phyloP scores from a whole-genome alignment of 1,140 invertebrate species.

The Helicoverpa zea region DNA sequence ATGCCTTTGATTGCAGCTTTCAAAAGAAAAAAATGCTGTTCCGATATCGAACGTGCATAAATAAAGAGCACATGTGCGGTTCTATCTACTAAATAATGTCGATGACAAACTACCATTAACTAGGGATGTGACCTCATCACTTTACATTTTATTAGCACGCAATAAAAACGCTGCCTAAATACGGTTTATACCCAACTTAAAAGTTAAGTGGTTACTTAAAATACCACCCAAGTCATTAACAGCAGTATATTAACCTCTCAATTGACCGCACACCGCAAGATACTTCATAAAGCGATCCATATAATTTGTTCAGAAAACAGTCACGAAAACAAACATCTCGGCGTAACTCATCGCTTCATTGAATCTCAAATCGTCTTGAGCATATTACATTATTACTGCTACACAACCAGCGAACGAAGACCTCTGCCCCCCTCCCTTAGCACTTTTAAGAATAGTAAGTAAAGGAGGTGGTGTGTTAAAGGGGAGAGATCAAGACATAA shows the following conservation, averaged over 20 bases:
- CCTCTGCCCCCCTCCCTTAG: background rate
- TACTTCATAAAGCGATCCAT: slow-evolving; percentile 41
- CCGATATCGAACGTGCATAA: background rate
- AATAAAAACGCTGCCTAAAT: too few relatives aligned
- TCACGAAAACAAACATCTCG: slow-evolving; percentile 42
- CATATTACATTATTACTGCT: slow-evolving; percentile 48
- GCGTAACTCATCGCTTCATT: slow-evolving; percentile 41
- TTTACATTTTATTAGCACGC: background rate
- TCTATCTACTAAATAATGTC: too few relatives aligned
- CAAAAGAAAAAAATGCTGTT: background rate
- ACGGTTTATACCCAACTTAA: too few relatives aligned
- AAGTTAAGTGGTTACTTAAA: slow-evolving; percentile 4
- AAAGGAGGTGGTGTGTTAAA: slow-evolving; percentile 25
- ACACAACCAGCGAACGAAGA: slow-evolving; percentile 17
- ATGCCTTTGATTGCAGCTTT: too few relatives aligned
- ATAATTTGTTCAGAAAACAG: slow-evolving; percentile 37
- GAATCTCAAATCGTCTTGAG: slow-evolving; percentile 48
- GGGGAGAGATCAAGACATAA: slow-evolving; percentile 46
- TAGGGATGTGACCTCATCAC: slow-evolving; percentile 20
- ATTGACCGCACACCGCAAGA: slow-evolving; percentile 19
- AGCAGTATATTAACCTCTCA: slow-evolving; percentile 18
- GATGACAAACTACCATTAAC: too few relatives aligned
- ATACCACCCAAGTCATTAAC: slow-evolving; percentile 26
- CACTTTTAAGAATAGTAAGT: background rate
- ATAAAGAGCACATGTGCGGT: too few relatives aligned